Conservation (phyloP, 2,797 vertebrate genomes). For the Pangasius macronema region DNA sequence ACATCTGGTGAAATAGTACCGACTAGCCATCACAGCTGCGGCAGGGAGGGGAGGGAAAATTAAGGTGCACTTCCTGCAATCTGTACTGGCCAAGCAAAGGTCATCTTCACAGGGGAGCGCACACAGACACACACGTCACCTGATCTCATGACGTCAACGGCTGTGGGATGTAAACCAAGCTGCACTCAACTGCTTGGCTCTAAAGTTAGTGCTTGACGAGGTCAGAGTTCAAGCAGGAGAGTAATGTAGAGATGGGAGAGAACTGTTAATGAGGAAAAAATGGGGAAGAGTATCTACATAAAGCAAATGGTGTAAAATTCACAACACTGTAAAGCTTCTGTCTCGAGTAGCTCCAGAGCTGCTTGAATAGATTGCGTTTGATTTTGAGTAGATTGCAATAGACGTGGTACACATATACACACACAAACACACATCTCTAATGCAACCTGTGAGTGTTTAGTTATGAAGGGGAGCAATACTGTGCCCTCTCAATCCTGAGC, state of each 20-base stretch:
- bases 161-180: conserved; percentile 48
- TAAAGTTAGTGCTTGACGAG: conserved; percentile 43
- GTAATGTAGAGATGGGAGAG: not conserved
- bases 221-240: conserved; percentile 28
- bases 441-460: conserved; percentile 15
- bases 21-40: conserved; percentile 48
- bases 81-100: conserved; percentile 48
- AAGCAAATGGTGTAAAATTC: not conserved
- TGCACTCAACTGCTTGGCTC: conserved; percentile 23
- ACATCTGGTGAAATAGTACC: conserved; percentile 61
- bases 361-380: conserved; percentile 60
- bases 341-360: not conserved
- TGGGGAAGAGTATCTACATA: not conserved
- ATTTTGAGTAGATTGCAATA: conserved; percentile 63
- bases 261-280: not conserved
- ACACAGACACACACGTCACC: conserved; percentile 48
- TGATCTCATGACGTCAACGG: conserved; percentile 44
- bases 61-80: conserved; percentile 60
- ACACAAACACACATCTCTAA: conserved; percentile 30
- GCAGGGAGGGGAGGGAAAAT: conserved; percentile 47
- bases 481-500: conserved; percentile 64
- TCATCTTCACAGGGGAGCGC: conserved; percentile 53
- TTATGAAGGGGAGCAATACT: conserved; percentile 7
- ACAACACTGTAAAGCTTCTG: not conserved
- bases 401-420: conserved; percentile 49